Base-by-base conservation (phyloP, 2,113 vertebrate species). In the Corvus moneduloides region DNA sequence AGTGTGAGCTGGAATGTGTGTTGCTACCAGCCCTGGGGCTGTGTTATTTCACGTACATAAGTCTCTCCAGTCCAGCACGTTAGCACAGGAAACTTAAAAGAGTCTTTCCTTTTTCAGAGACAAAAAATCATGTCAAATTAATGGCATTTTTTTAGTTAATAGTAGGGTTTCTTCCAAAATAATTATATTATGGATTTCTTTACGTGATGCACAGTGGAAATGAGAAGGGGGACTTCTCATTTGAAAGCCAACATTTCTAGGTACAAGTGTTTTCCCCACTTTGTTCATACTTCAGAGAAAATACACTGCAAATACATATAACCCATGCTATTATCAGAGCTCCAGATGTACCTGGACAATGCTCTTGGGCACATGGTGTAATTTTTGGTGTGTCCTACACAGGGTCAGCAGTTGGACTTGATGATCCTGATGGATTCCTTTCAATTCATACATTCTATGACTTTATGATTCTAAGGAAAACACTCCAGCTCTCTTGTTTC, bases 1-100 rank as follows among this genome's bases (percentile, higher is more conserved):
- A 97, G 96, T 96, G 94, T 96, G 93, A 97, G 96, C 92, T 56
- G 72, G 95, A 98, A 96, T 97, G 89, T 44, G 90, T 96, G 96
- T 64, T 58, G 96, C 58, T 93, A 97, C 96, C 93, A 96, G 94
- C 88, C 96, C 95, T 89, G 71, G 33, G 97, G 96, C 93, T 92
- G 48, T 86, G 87, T 95, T 97, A 77, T 97, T 97, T 97, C 89
- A 97, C 48, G 35, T 93, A 97, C 89, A 88, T 92, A 92, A 92
- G 72, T 77, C 91, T 96, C 88, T 92, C 56, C 61, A 59, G 80
- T 95, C 96, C 91, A 94, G 68, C 85, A 89, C 5, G 43, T 96
- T 97, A 97, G 89, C 95, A 95, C 94, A 95, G 94, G 94, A 98
- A 98, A 95, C 64, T 92, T 96, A 46, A 91, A 86, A 97, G 37